Percentiles rank a stretch among this genome's conserved stretches.
phyloP scores from a whole-genome alignment of 2,113 vertebrate genomes.

The Herpetotheres cachinnans region DNA sequence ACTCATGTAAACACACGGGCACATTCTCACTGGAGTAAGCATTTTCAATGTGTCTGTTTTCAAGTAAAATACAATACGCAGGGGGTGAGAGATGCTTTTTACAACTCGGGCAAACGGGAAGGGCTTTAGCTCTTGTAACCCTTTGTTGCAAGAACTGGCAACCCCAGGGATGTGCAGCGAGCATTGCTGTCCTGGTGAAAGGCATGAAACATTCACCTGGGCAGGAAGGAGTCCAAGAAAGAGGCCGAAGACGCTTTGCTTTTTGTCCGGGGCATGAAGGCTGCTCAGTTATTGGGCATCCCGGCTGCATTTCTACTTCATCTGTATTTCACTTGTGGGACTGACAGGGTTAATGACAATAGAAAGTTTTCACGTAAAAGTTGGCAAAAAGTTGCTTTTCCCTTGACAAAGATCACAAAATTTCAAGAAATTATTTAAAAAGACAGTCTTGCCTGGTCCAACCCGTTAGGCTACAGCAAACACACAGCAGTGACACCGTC shows the following conservation, averaged over 20 bases:
- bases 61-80: neutral
- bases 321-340: neutral
- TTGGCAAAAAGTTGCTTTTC: neutral
- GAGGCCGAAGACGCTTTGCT: neutral
- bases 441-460: neutral
- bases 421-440: conserved; percentile 16
- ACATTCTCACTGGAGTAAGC: neutral
- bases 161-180: accelerated
- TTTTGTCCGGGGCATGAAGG: neutral
- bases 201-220: neutral
- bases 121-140: neutral
- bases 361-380: neutral
- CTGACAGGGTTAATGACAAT: neutral
- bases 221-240: neutral
- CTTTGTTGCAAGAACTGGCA: neutral
- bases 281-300: neutral
- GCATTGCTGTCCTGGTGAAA: neutral
- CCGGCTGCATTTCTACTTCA: neutral
- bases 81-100: neutral
- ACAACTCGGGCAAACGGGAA: neutral
- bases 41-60: neutral
- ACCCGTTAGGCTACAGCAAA: neutral
- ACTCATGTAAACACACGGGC: neutral
- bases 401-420: neutral
- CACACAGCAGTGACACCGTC: neutral